Base-by-base conservation (phyloP, 2,797 vertebrate genomes). In the Ctenosaura bakeri region DNA sequence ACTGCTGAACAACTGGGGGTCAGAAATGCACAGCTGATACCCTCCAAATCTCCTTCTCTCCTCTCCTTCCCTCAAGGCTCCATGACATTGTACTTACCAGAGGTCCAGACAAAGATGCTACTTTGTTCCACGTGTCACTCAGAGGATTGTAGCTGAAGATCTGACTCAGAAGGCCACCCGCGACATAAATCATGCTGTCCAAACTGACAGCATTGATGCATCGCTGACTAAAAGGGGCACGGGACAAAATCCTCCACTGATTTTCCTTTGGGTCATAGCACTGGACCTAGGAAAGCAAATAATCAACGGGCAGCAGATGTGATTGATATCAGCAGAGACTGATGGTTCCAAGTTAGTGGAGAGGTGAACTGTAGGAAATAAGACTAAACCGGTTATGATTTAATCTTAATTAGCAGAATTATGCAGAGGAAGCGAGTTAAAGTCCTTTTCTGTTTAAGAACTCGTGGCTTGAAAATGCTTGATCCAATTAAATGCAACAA, bases 151-250 rank as follows among this genome's bases (percentile, higher is more conserved):
- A 98, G 91, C 95, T 96, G 93, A 97, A 98, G 85, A 98, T 96
- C 77, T 94, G 96, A 69, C 95, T 96, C 93, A 97, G 95, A 29
- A 98, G 97, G 3, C 98, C 98, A 1, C 98, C 98, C 12, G 97
- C 95, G 5, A 98, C 96, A 2, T 98, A 98, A 87, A 98, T 97
- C 20, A 84, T 94, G 62, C 95, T 94, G 46, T 98, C 97, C n/a
- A 98, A 88, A 54, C 97, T 94, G 71, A 97, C 96, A 0, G 97
- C 97, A 8, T 94, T 97, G 12, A 98, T 96, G 92, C 97, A 98
- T 4, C 97, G 91, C 92, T 98, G 97, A 46, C 96, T 95, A 93
- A 98, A 98, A 1, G 98, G 98, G 0, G 97, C 96, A 8, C 96
- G 92, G 1, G 96, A 91, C 91, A 94, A 69, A 2, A 96, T 95